Base-by-base conservation (phyloP, 2,113 vertebrate genomes). In the Colius striatus region DNA sequence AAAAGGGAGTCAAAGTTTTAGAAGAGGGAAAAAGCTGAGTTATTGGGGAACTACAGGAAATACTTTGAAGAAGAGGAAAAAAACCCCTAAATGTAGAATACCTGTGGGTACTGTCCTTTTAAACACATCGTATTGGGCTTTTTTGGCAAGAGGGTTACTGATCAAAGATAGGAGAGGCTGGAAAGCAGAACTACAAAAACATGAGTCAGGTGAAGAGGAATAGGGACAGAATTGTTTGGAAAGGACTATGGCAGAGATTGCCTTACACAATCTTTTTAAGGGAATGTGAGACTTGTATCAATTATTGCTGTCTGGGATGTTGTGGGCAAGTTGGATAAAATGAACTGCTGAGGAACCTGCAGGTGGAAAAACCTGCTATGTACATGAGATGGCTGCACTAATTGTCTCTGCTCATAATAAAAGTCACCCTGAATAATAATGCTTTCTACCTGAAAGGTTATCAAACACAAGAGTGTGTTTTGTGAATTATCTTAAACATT, bases 391-490 rank as follows among this genome's bases (percentile, higher is more conserved):
- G 36, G 54, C 11, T 78, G 36, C 27, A 38, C 18, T 81, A 26
- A 38, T 57, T 27, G 14, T 68, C 20, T 53, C 41, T 73, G 8
- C 29, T 68, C 3, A 23, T 68, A 53, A 26, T 32, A 80, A 0
- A 84, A 71, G 34, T 75, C 21, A 75, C 5, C 30, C 4, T 16
- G n/a, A 63, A 19, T 58, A 82, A 30, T 47, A 63, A 41, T 22
- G 14, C 18, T 91, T 83, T 41, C 20, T 84, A 6, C 12, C 17
- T 77, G 34, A 66, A 91, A 89, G 4, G 10, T 38, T 43, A 22
- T 38, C 20, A n/a, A 65, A 65, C 32, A 43, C 5, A 55, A 54
- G 45, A 26, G 3, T 32, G 32, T 57, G 0, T 0, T 19, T 55
- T 32, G 9, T 41, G 13, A 55, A 43, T 70, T 75, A 27, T 22